Evolutionary conservation across 2,888 invertebrate species (phyloP).

Genomic region (Lepas anatifera): DNA sequence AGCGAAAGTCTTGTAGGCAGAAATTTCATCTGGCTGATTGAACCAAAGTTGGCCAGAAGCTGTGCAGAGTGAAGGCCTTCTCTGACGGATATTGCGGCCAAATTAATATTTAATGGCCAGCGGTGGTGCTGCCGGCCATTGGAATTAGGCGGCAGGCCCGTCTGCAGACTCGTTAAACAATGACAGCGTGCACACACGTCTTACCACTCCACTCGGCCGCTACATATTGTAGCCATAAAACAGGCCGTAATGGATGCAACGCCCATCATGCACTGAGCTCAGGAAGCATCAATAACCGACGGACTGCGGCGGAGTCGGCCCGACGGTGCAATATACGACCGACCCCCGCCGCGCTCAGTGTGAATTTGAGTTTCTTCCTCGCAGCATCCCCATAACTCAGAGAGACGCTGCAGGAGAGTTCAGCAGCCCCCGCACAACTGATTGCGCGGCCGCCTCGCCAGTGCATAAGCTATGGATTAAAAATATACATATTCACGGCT

Average conservation of each 20-base stretch:
- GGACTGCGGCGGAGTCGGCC: not conserved
- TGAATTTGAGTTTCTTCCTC: constrained; percentile 2
- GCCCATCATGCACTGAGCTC: not conserved
- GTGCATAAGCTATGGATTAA: too few species aligned
- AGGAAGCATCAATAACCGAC: constrained; percentile 2
- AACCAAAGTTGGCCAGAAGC: not conserved
- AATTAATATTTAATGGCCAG: too few species aligned
- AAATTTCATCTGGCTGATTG: not conserved
- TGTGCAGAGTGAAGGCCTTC: too few species aligned
- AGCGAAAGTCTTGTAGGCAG: too few species aligned
- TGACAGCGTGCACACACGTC: too few species aligned
- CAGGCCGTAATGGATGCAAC: not conserved
- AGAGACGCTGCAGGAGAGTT: too few species aligned
- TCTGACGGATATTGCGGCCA: too few species aligned
- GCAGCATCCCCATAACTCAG: constrained; percentile 4
- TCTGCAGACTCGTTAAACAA: not conserved
- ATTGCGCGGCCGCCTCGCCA: too few species aligned
- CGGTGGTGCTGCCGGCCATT: not conserved
- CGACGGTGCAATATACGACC: not conserved
- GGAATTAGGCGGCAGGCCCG: not conserved
- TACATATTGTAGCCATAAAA: not conserved
- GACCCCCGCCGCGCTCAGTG: not conserved
- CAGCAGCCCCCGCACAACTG: too few species aligned
- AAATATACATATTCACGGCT: too few species aligned
- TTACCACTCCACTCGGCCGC: too few species aligned